Evolutionary conservation across 2,797 vertebrate genomes (phyloP).

Genomic region (Kryptolebias ocellatus): DNA sequence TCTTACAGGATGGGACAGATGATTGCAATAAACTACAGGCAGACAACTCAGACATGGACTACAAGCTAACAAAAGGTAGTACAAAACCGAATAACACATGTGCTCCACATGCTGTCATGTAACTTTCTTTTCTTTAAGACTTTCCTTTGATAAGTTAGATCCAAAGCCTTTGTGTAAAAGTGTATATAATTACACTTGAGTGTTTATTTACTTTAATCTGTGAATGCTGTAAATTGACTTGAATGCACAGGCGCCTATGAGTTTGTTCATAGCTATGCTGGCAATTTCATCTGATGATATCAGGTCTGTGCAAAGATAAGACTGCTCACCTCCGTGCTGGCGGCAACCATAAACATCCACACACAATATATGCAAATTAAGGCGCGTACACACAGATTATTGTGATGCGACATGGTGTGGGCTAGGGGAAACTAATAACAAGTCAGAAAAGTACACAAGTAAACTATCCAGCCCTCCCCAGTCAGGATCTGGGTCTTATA

Average conservation of each 20-base stretch:
- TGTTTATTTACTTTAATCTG: slow-evolving; percentile 34
- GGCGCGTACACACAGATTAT: slow-evolving; percentile 16
- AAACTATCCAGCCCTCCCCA: slow-evolving; percentile 25
- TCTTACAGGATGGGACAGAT: slow-evolving; percentile 44
- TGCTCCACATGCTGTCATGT: background rate
- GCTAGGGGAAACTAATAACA: slow-evolving; percentile 34
- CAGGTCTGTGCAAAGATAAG: slow-evolving; percentile 46
- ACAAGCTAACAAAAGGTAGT: slow-evolving; percentile 92
- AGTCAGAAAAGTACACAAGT: slow-evolving; percentile 17
- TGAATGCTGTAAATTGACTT: slow-evolving; percentile 19
- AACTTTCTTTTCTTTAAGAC: background rate
- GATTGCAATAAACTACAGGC: slow-evolving; percentile 48
- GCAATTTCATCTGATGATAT: slow-evolving; percentile 50
- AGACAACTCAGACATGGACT: slow-evolving; percentile 72
- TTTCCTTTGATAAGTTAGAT: slow-evolving; percentile 36
- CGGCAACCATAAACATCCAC: slow-evolving; percentile 36
- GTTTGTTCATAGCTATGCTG: slow-evolving; percentile 40
- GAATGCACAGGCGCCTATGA: slow-evolving; percentile 31
- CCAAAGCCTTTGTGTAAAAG: slow-evolving; percentile 28
- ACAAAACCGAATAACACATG: background rate
- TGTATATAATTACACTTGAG: background rate
- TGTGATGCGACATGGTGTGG: slow-evolving; percentile 17
- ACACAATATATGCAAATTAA: slow-evolving; percentile 42
- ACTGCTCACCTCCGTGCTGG: slow-evolving; percentile 27
- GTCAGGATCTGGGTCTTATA: slow-evolving; percentile 24